phyloP scores from a whole-genome alignment of 1,140 invertebrate species.

The Drosophila auraria region DNA sequence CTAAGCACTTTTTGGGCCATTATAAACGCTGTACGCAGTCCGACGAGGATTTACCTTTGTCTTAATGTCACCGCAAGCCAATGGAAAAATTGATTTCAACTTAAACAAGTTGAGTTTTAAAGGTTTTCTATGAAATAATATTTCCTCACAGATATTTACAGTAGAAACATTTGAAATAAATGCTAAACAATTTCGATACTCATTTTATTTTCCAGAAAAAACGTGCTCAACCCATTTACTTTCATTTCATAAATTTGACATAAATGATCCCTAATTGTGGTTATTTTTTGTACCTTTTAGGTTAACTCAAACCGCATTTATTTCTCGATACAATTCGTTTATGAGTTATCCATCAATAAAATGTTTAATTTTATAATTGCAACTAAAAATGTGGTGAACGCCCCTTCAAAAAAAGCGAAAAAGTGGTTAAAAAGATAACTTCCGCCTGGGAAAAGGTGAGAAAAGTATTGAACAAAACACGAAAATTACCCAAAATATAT shows the following conservation, averaged over 20 bases:
- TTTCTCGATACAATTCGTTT: conserved; percentile 11
- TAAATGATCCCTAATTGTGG: conserved; percentile 70
- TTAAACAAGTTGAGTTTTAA: not conserved
- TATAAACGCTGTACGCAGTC: conserved; percentile 68
- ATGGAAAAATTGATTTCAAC: conserved; percentile 5
- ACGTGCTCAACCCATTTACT: conserved; percentile 1
- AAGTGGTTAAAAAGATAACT: conserved; percentile 22
- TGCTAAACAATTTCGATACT: not conserved
- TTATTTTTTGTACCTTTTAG: conserved; percentile 36
- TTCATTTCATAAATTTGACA: conserved; percentile 28
- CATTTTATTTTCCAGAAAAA: not conserved
- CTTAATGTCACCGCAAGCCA: conserved; percentile 18
- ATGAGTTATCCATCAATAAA: conserved; percentile 59
- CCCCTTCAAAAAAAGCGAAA: conserved; percentile 27
- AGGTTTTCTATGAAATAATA: not conserved
- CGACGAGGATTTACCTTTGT: conserved; percentile 56
- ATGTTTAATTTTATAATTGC: conserved; percentile 58
- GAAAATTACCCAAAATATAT: conserved; percentile 5
- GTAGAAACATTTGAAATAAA: not conserved
- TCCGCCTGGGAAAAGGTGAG: conserved; percentile 62
- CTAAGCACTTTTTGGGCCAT: conserved; percentile 70
- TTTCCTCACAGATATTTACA: not conserved
- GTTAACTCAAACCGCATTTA: conserved; percentile 50
- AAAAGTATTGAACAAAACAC: conserved; percentile 67
- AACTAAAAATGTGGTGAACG: conserved; percentile 28